These are phyloP conservation scores for Actinopyga echinites DNA, from an alignment of 53 echinoderm and acorn worm species.

Conservation along the genomic window DNA sequence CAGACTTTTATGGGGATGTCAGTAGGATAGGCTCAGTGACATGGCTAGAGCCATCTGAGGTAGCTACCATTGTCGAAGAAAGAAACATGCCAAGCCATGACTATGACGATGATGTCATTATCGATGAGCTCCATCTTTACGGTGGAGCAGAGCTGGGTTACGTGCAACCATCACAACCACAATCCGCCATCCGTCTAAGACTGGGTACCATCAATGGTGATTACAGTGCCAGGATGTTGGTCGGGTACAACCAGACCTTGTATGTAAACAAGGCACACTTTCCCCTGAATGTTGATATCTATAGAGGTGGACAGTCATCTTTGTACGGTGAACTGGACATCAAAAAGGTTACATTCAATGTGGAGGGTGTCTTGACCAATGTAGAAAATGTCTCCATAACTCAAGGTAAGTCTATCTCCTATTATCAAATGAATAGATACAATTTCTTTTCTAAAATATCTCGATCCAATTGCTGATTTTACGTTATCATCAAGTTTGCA, in stretches of 20 bases:
- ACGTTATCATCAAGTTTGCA: too few relatives aligned
- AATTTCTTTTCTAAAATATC: too few relatives aligned
- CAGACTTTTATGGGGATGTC: conserved; percentile 56
- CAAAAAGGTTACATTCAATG: conserved; percentile 74
- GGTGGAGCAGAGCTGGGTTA: conserved; percentile 80
- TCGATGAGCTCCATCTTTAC: conserved; percentile 87
- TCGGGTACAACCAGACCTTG: conserved; percentile 83
- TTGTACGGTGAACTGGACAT: conserved; percentile 82
- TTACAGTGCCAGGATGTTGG: conserved; percentile 70
- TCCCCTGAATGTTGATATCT: conserved; percentile 76
- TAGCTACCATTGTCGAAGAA: conserved; percentile 48
- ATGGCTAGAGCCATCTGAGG: conserved; percentile 70
- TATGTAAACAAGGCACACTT: conserved; percentile 67
- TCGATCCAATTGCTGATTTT: too few relatives aligned
- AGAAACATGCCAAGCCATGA: conserved; percentile 70
- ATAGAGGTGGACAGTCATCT: conserved; percentile 76
- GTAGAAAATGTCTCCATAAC: conserved; percentile 79
- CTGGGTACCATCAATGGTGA: conserved; percentile 79
- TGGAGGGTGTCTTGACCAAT: conserved; percentile 81
- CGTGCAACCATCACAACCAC: conserved; percentile 60
- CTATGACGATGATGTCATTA: conserved; percentile 69
- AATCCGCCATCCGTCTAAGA: conserved; percentile 49
- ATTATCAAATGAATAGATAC: neutral
- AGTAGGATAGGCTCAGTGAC: conserved; percentile 52
- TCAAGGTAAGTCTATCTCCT: conserved; percentile 63